Conservation (phyloP, 35 echinoderm and acorn worm genomes). For the Chiridota heheva region DNA sequence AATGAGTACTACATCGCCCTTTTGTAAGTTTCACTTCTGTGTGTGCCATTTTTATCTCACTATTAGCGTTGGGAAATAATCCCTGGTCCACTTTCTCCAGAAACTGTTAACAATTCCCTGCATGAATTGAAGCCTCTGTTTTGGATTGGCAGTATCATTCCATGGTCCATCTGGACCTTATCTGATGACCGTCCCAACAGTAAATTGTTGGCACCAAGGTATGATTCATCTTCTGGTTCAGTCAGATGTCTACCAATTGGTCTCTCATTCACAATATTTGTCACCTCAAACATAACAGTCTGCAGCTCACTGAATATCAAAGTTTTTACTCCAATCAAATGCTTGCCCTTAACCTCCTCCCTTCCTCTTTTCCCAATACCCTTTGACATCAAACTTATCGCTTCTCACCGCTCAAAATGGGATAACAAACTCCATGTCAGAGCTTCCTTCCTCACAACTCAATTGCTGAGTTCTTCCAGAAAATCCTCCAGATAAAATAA, state of each 20-base stretch:
- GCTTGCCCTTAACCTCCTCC: no score
- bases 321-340: slow-evolving; percentile 16
- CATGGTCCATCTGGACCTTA: slow-evolving; percentile 37
- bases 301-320: slow-evolving; percentile 16
- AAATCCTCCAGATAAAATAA: no score
- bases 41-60: slow-evolving; percentile 52
- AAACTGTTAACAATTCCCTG: slow-evolving; percentile 40
- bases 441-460: no score
- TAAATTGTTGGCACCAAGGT: slow-evolving; percentile 44
- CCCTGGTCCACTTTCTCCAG: slow-evolving; percentile 48
- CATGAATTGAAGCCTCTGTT: slow-evolving; percentile 37
- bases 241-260: slow-evolving; percentile 46
- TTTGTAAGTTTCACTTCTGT: slow-evolving; percentile 35
- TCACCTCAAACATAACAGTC: slow-evolving; percentile 23
- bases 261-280: slow-evolving; percentile 24
- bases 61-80: slow-evolving; percentile 53
- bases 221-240: slow-evolving; percentile 26
- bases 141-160: slow-evolving; percentile 25
- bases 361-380: no score
- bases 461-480: no score
- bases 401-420: no score
- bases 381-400: no score
- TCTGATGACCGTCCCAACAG: slow-evolving; percentile 43
- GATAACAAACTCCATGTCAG: no score
- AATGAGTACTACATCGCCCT: slow-evolving; percentile 15